phyloP scores from a whole-genome alignment of 1,140 invertebrate species.

The Euschistus heros region DNA sequence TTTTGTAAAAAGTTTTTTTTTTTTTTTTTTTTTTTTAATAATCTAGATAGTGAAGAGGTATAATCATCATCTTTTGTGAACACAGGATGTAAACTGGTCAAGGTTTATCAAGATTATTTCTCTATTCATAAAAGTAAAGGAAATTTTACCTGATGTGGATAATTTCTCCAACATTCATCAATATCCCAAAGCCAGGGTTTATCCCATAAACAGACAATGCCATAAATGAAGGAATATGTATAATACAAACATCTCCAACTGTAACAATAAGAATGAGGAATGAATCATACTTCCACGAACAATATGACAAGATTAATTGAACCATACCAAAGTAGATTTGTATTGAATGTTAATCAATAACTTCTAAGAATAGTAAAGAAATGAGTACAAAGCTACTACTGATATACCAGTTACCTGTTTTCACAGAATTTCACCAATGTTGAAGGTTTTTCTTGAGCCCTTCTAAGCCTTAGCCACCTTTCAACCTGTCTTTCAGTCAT shows the following conservation, averaged over 20 bases:
- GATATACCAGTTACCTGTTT: slow-evolving; percentile 45
- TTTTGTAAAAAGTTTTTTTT: too few relatives aligned
- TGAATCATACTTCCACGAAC: too few relatives aligned
- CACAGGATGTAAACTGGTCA: neutral
- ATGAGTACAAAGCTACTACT: too few relatives aligned
- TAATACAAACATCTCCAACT: slow-evolving; percentile 87
- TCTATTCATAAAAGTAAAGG: slow-evolving; percentile 16
- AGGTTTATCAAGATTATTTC: slow-evolving; percentile 9
- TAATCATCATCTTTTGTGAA: too few relatives aligned
- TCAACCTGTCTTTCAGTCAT: slow-evolving; percentile 80
- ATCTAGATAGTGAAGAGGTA: too few relatives aligned
- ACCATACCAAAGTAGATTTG: too few relatives aligned
- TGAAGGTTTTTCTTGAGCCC: slow-evolving; percentile 73
- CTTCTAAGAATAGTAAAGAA: too few relatives aligned
- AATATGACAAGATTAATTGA: too few relatives aligned
- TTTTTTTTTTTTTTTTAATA: too few relatives aligned
- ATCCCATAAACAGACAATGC: slow-evolving; percentile 73
- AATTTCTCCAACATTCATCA: slow-evolving; percentile 77
- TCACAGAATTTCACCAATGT: slow-evolving; percentile 87
- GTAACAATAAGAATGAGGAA: slow-evolving; percentile 29
- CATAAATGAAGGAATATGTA: slow-evolving; percentile 69
- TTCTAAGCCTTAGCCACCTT: slow-evolving; percentile 73
- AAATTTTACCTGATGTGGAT: slow-evolving; percentile 48
- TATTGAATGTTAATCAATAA: too few relatives aligned
- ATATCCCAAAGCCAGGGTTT: slow-evolving; percentile 94